Conservation (phyloP, 1,140 invertebrate genomes). For the Rhagoletis pomonella region DNA sequence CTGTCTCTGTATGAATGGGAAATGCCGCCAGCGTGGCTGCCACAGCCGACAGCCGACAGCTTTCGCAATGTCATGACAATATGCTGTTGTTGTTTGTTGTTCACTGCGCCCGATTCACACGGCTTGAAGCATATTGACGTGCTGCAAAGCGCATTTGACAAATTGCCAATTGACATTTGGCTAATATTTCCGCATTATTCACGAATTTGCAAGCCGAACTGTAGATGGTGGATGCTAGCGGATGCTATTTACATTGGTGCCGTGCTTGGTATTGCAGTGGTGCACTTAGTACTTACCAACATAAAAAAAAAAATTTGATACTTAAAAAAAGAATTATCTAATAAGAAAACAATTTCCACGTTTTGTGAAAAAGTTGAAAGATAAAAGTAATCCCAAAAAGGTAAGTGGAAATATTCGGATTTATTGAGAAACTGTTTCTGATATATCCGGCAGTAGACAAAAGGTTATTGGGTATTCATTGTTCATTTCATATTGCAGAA, state of each 20-base stretch:
- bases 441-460: too few relatives aligned
- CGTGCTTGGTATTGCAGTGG: too few relatives aligned
- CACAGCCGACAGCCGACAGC: neutral
- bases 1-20: neutral
- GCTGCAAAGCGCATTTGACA: slow-evolving; percentile 13
- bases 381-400: too few relatives aligned
- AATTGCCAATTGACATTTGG: slow-evolving; percentile 35
- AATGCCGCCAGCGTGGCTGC: neutral
- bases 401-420: too few relatives aligned
- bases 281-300: neutral
- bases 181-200: slow-evolving; percentile 42
- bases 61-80: neutral
- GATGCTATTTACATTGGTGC: too few relatives aligned
- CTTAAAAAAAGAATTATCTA: too few relatives aligned
- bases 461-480: too few relatives aligned
- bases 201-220: neutral
- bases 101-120: neutral
- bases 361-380: too few relatives aligned
- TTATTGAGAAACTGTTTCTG: too few relatives aligned
- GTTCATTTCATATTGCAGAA: too few relatives aligned
- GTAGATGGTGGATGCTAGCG: neutral
- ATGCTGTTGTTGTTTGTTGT: neutral
- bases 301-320: too few relatives aligned
- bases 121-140: neutral
- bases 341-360: too few relatives aligned